Evolutionary conservation across 1,140 invertebrate species (phyloP).

Genomic region (Drosophila triauraria): DNA sequence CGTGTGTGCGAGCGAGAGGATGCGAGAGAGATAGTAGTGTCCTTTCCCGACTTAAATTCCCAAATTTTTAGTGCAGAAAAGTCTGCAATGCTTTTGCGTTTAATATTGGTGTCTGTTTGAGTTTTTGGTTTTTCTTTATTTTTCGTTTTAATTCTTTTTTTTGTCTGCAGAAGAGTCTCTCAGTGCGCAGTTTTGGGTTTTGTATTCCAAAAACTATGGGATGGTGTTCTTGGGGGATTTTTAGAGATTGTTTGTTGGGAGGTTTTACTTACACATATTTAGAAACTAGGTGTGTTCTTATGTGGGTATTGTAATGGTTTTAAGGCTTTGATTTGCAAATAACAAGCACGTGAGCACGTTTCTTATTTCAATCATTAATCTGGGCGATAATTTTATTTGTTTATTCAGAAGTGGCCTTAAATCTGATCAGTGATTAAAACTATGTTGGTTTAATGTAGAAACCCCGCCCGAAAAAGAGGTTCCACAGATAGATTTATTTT

Average conservation of each 20-base stretch:
- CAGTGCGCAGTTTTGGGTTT: conserved; percentile 39
- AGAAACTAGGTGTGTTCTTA: conserved; percentile 1
- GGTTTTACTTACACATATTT: neutral
- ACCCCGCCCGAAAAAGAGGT: neutral
- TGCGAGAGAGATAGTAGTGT: conserved; percentile 3
- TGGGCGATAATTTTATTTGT: no score
- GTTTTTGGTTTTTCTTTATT: conserved; percentile 60
- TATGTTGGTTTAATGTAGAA: neutral
- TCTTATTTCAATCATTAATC: no score
- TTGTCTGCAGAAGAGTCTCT: conserved; percentile 38
- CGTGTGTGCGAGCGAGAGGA: conserved; percentile 39
- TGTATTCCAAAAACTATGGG: neutral
- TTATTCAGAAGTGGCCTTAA: no score
- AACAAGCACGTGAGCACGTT: neutral
- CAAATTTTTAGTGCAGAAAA: conserved; percentile 79
- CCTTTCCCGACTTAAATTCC: conserved; percentile 67
- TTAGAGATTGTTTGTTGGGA: neutral
- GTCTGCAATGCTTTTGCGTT: conserved; percentile 72
- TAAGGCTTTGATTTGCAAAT: no score
- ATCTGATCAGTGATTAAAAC: neutral
- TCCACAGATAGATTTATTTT: conserved; percentile 9
- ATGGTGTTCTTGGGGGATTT: conserved; percentile 8
- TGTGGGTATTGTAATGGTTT: neutral
- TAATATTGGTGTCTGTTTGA: conserved; percentile 64
- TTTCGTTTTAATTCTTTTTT: conserved; percentile 37